Evolutionary conservation across 2,888 invertebrate species (phyloP), one percentile per base, ranked within the genome.

Genomic region (Galerucella pusilla): DNA sequence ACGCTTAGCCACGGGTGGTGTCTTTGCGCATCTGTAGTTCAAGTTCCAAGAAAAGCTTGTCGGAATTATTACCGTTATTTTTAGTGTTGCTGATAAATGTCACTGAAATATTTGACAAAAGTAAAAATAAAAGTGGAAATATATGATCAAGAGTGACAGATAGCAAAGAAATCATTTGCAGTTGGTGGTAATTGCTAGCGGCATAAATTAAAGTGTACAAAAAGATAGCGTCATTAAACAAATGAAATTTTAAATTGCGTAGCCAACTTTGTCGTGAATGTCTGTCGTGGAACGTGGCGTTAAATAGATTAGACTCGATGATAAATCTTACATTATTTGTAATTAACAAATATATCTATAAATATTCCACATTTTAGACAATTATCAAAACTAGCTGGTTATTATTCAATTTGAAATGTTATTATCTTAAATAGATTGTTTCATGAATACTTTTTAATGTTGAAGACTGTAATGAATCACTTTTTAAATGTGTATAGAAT

Each of bases 241-340:
- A 77, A 78, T 76, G 71, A 75, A 78, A 77, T 78, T 75, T 75
- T 68, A 77, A 78, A 74, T 78, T 78, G 70, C 75, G 16, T 61
- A 72, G 72, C 75, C 70, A 69, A 74, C 76, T 75, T 64, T 75
- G 71, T 64, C 73, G 71, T 59, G 73, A 65, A 60, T 63, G 73
- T 75, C 75, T 77, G 69, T 67, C 77, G 42, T 61, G 73, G 74
- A 79, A 76, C 79, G 75, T 77, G 79, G 71, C 73, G 69, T 73
- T 73, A 79, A 79, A 77, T 71, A 79, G 79, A 77, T 79, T 63
- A 52, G 65, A 71, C 63, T 73, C 61, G 66, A 59, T 80, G 84
- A 85, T 85, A 85, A 84, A 75, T 82, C 83, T 80, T 82, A 82
- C 83, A 83, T 83, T 84, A 84, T 84, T 83, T 78, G 85, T 83